Conservation (phyloP, 2,797 vertebrate genomes). For the Enteromius fasciolatus region DNA sequence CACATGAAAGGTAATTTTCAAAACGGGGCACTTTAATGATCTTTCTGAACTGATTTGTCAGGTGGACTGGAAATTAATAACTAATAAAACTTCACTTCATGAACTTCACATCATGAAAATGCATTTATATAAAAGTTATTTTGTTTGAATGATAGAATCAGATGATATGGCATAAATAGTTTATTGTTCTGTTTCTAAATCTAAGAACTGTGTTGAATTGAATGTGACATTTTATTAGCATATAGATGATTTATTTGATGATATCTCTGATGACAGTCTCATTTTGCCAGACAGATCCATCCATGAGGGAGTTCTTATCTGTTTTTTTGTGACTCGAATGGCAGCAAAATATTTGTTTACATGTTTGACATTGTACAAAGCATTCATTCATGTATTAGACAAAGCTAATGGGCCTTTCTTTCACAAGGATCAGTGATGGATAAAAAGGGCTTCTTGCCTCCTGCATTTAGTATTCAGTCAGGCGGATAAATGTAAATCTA, state of each 20-base stretch:
- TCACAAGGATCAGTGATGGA: neutral
- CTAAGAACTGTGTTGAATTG: neutral
- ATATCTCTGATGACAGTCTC: conserved; percentile 1
- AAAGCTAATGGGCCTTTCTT: neutral
- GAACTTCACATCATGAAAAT: neutral
- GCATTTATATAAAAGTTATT: neutral
- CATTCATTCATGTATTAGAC: neutral
- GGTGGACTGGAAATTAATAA: conserved; percentile 7
- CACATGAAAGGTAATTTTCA: too few species aligned
- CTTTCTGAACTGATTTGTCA: conserved; percentile 11
- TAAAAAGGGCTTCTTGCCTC: conserved; percentile 11
- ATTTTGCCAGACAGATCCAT: neutral
- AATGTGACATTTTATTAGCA: neutral
- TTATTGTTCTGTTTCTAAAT: conserved; percentile 1
- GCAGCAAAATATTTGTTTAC: neutral
- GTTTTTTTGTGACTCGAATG: neutral
- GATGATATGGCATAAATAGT: neutral
- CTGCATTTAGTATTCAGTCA: conserved; percentile 17
- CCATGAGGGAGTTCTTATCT: neutral
- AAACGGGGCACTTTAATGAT: neutral
- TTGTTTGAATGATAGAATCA: conserved; percentile 5
- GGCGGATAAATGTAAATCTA: conserved; percentile 13
- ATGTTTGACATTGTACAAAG: neutral
- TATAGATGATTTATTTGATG: neutral
- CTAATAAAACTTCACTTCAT: neutral